Conservation (phyloP, 1,140 invertebrate genomes). For the Caenorhabditis briggsae region DNA sequence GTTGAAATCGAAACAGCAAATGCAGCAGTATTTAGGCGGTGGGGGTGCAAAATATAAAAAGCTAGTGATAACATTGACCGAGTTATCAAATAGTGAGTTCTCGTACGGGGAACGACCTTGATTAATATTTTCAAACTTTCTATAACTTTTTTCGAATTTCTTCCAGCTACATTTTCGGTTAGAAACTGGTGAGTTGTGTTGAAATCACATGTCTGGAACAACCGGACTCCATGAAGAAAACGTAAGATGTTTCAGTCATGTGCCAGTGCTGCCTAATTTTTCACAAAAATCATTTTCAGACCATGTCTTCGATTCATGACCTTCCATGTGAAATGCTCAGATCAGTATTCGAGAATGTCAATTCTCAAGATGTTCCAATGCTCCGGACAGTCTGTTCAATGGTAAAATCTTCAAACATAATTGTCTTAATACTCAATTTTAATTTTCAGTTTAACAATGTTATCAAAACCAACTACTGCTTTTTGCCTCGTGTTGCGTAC, state of each 20-base stretch:
- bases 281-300: not conserved
- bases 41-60: slow-evolving; percentile 52
- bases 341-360: slow-evolving; percentile 27
- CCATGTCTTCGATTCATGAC: slow-evolving; percentile 9
- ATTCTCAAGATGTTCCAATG: not conserved
- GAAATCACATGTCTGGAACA: too few relatives aligned
- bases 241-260: not conserved
- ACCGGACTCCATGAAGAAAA: not conserved
- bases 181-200: not conserved
- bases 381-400: slow-evolving; percentile 4
- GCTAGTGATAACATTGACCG: slow-evolving; percentile 35
- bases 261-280: not conserved
- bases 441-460: slow-evolving; percentile 36
- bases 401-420: not conserved
- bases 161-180: too few relatives aligned
- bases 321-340: slow-evolving; percentile 28
- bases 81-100: slow-evolving; percentile 38
- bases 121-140: not conserved
- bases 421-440: not conserved
- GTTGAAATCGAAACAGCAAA: slow-evolving; percentile 49
- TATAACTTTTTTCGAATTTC: not conserved
- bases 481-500: slow-evolving; percentile 5
- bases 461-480: slow-evolving; percentile 38
- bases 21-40: slow-evolving; percentile 42
- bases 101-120: slow-evolving; percentile 23